Conservation (phyloP, 2,113 vertebrate species). For the Neofelis nebulosa region DNA sequence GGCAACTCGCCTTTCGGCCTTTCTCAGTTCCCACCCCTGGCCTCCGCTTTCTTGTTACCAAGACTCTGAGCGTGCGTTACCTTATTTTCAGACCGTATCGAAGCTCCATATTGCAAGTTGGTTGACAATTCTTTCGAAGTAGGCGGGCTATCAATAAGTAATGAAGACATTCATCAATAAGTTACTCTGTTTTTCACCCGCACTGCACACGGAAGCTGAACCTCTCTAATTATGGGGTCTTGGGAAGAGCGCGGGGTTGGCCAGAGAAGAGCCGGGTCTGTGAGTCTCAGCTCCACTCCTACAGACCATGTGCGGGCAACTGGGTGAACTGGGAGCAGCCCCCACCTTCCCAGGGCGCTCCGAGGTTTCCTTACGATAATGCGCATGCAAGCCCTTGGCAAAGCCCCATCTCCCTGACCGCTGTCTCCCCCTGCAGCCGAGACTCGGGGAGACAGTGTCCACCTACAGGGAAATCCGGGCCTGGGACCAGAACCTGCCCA, state of each 20-base stretch:
- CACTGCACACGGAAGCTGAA: background rate
- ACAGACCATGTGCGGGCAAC: background rate
- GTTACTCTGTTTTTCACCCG: background rate
- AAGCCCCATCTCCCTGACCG: too few relatives aligned
- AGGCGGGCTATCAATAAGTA: background rate
- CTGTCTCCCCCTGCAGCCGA: background rate
- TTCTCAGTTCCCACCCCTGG: background rate
- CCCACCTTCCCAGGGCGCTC: too few relatives aligned
- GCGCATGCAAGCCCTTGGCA: background rate
- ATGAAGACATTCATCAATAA: background rate
- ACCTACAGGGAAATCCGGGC: background rate
- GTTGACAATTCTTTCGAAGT: background rate
- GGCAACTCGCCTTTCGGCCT: background rate
- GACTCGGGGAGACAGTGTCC: background rate
- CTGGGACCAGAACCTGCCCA: background rate
- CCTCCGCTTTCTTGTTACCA: background rate
- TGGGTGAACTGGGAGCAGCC: background rate
- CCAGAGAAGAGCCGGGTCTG: background rate
- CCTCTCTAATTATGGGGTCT: background rate
- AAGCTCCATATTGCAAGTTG: background rate
- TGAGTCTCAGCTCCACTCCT: background rate
- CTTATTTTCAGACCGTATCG: background rate
- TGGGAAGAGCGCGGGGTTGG: background rate
- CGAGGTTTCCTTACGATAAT: too few relatives aligned
- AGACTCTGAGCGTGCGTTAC: background rate